A percentile compares a stretch with the other conserved stretches of the same genome.
Conservation (phyloP, 2,888 invertebrate species). For the Torymus texanus region DNA sequence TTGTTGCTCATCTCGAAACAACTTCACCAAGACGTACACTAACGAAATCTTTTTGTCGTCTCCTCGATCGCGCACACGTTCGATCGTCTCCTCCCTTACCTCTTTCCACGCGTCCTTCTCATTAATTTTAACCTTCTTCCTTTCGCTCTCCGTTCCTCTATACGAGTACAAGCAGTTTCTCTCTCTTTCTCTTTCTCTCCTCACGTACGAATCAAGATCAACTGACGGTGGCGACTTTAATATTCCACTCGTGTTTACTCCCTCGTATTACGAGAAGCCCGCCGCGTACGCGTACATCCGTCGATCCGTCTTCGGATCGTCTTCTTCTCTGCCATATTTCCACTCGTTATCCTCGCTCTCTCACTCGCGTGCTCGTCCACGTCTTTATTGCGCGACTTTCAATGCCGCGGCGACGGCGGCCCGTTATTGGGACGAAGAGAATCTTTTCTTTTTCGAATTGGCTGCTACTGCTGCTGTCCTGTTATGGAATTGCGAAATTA, state of each 20-base stretch:
- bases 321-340: constrained; percentile 2
- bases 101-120: not conserved
- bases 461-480: constrained; percentile 29
- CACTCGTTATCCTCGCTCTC: constrained; percentile 15
- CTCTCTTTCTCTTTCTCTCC: too few relatives aligned
- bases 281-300: not conserved
- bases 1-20: not conserved
- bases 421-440: constrained; percentile 6
- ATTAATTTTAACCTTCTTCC: constrained; percentile 24
- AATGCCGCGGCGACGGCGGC: too few relatives aligned
- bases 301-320: too few relatives aligned
- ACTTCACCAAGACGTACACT: too few relatives aligned
- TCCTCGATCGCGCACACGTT: not conserved
- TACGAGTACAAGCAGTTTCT: not conserved
- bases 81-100: not conserved
- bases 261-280: constrained; percentile 37
- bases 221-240: constrained; percentile 17
- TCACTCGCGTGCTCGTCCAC: constrained; percentile 14
- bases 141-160: constrained; percentile 13
- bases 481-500: constrained; percentile 49
- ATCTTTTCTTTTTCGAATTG: not conserved
- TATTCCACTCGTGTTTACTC: constrained; percentile 47
- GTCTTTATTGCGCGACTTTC: constrained; percentile 35
- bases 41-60: not conserved
- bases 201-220: constrained; percentile 19